Evolutionary conservation across 2,113 vertebrate genomes (phyloP).

Genomic region (Channa argus): DNA sequence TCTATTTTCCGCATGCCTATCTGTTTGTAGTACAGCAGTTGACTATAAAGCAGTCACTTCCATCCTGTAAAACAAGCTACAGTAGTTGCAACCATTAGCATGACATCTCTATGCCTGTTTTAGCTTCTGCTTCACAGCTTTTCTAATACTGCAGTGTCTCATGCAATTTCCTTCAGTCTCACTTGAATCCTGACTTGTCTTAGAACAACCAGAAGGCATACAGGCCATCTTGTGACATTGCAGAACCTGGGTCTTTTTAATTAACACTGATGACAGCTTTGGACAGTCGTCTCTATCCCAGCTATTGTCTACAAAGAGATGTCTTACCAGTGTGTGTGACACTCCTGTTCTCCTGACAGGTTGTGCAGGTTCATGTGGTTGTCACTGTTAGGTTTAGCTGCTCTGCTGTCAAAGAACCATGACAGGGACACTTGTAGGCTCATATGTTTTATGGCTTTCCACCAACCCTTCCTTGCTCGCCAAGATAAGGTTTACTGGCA

Average conservation of each 20-base stretch:
- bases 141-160: constrained; percentile 8
- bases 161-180: constrained; percentile 34
- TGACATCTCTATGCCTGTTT: constrained; percentile 23
- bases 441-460: constrained; percentile 1
- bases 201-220: constrained; percentile 24
- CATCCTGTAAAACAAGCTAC: not conserved
- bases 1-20: too few relatives aligned
- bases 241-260: constrained; percentile 48
- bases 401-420: constrained; percentile 22
- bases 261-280: constrained; percentile 44
- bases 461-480: not conserved
- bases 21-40: too few relatives aligned
- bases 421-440: constrained; percentile 9
- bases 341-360: not conserved
- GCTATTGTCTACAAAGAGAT: constrained; percentile 19
- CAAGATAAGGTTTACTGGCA: constrained; percentile 27
- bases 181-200: constrained; percentile 34
- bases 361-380: constrained; percentile 19
- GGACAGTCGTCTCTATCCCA: constrained; percentile 21
- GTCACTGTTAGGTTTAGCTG: constrained; percentile 46
- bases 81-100: constrained; percentile 5
- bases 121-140: constrained; percentile 23
- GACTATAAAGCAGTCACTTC: too few relatives aligned
- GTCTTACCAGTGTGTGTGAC: not conserved
- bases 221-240: constrained; percentile 29